Conservation (phyloP, 1,140 invertebrate genomes). For the Cotesia glomerata region DNA sequence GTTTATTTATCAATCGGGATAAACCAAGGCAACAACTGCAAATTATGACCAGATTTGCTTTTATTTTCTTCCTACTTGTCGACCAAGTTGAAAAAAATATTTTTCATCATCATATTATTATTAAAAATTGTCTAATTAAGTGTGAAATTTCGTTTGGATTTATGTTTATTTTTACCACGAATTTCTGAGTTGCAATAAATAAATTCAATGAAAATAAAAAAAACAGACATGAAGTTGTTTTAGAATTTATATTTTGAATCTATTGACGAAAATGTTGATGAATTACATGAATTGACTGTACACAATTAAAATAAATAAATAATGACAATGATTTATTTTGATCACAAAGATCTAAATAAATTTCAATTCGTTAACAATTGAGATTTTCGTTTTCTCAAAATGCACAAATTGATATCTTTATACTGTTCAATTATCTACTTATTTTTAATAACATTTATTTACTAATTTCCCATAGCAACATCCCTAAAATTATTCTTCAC, state of each 20-base stretch:
- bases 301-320: conserved; percentile 18
- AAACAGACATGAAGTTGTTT: background rate
- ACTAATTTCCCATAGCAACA: conserved; percentile 43
- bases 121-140: too few relatives aligned
- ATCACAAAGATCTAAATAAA: background rate
- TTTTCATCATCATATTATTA: too few relatives aligned
- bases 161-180: too few relatives aligned
- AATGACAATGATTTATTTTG: conserved; percentile 2
- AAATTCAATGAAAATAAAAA: background rate
- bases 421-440: conserved; percentile 48
- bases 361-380: too few relatives aligned
- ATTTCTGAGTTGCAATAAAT: background rate
- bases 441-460: conserved; percentile 53
- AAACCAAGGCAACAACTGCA: too few relatives aligned
- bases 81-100: too few relatives aligned
- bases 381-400: background rate
- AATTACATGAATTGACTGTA: conserved; percentile 3
- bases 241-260: too few relatives aligned
- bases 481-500: background rate
- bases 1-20: too few relatives aligned
- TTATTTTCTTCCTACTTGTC: too few relatives aligned
- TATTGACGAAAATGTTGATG: background rate
- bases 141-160: too few relatives aligned
- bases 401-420: conserved; percentile 24
- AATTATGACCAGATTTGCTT: too few relatives aligned